Evolutionary conservation across 1,140 invertebrate genomes (phyloP), one percentile per base, ranked within the genome.

Genomic region (Palaemon carinicauda): DNA sequence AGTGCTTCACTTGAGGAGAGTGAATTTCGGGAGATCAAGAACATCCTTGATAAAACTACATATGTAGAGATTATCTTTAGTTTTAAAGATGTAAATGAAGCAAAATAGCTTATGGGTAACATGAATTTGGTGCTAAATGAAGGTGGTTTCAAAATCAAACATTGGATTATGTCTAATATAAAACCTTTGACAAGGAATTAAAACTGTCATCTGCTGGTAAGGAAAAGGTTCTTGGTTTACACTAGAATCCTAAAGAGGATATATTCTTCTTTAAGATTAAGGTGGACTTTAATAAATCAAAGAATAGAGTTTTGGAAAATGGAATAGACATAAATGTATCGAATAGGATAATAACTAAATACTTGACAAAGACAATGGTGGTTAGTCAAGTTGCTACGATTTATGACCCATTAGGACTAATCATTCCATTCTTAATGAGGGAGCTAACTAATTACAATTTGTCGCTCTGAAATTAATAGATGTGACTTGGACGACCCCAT

Each of bases 391-490:
- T 78, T 41, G 31, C 82, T 31, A 50, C 81, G 1, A 14, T 85
- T 1, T 78, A 41, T 77, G 73, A 73, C 19, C 82, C 82, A n/a
- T 14, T 84, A 31, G 31, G 65, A 52, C 51, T 84, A 21, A 19
- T 84, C 10, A 53, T 41, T 3, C 82, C 82, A 19, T n/a, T 77
- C 50, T 69, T 85, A 21, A 85, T 85, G 82, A 85, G 81, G 53
- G 7, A 60, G 17, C 7, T 77, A 12, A 21, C 54, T n/a, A 80
- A 1, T 14, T 21, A 78, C 10, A 17, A 29, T n/a, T 2, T 12
- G n/a, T n/a, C 31, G 69, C 69, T 27, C 5, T 12, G 3, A 3
- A 41, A 69, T 21, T 19, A 51, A 24, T 19, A 65, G 29, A 15
- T 3, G 19, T 50, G 41, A 75, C 17, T 77, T 71, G 82, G 73